Evolutionary conservation across 2,113 vertebrate genomes (phyloP).

Genomic region (Psettodes erumei): DNA sequence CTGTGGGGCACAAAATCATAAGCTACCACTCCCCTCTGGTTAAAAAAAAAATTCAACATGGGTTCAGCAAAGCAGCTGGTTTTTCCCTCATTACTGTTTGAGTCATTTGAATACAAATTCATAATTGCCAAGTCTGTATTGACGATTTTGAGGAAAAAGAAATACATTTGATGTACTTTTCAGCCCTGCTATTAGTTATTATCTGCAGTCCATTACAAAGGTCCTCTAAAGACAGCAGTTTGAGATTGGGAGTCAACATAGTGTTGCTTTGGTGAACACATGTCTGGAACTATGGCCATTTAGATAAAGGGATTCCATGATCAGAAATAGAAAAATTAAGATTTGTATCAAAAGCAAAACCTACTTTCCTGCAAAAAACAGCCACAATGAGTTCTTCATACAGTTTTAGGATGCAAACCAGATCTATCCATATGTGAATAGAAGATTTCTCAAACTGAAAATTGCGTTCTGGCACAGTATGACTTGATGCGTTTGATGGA

Average conservation of each 20-base stretch:
- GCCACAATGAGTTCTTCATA: conserved; percentile 51
- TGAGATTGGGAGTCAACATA: conserved; percentile 50
- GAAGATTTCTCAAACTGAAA: conserved; percentile 51
- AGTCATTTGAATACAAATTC: conserved; percentile 21
- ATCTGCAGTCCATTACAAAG: conserved; percentile 50
- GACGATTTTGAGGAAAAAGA: conserved; percentile 46
- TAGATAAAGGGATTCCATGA: conserved; percentile 75
- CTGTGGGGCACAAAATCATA: conserved; percentile 55
- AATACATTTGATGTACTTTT: conserved; percentile 39
- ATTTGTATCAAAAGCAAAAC: conserved; percentile 76
- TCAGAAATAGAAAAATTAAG: conserved; percentile 67
- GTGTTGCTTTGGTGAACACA: conserved; percentile 69
- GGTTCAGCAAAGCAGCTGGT: conserved; percentile 63
- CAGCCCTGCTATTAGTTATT: conserved; percentile 48
- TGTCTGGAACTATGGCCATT: conserved; percentile 69
- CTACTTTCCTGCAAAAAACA: conserved; percentile 54
- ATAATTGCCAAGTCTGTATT: conserved; percentile 38
- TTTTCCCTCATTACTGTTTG: conserved; percentile 23
- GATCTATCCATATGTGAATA: conserved; percentile 44
- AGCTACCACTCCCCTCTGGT: conserved; percentile 46
- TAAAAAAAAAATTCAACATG: conserved; percentile 47
- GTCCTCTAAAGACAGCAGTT: conserved; percentile 28
- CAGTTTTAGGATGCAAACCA: conserved; percentile 40
- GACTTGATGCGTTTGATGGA: conserved; percentile 24
- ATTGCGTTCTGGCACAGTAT: conserved; percentile 36